Conservation (phyloP, 2,113 vertebrate genomes). For the Toxotes chatareus region DNA sequence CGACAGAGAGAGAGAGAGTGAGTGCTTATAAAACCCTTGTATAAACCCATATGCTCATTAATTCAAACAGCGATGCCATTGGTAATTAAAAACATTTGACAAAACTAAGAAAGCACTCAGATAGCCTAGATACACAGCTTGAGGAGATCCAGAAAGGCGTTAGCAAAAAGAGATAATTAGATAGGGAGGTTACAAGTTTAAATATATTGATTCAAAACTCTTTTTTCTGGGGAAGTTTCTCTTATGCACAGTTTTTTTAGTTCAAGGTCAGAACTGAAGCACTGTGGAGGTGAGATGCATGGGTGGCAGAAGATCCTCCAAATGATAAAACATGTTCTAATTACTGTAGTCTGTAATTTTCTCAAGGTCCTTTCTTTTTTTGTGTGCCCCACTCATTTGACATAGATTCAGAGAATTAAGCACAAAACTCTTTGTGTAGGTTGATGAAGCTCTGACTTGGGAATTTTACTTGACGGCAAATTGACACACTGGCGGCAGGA, state of each 20-base stretch:
- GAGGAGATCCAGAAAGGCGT: conserved; percentile 18
- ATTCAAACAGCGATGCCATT: not conserved
- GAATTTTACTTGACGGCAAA: conserved; percentile 11
- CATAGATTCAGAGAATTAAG: conserved; percentile 75
- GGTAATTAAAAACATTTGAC: not conserved
- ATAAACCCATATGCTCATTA: not conserved
- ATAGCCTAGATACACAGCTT: not conserved
- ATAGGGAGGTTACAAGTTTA: conserved; percentile 51
- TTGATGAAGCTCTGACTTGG: conserved; percentile 22
- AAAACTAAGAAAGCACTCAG: not conserved
- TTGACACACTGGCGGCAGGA: not conserved
- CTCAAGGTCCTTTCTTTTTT: conserved; percentile 68
- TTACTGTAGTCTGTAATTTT: conserved; percentile 79
- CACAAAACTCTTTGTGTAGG: conserved; percentile 41
- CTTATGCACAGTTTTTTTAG: conserved; percentile 64
- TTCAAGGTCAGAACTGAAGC: conserved; percentile 78
- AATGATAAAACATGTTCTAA: conserved; percentile 80
- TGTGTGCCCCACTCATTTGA: conserved; percentile 73
- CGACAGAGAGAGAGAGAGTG: not conserved
- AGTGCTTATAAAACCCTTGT: not conserved
- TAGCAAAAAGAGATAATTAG: conserved; percentile 39
- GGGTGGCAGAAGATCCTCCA: conserved; percentile 57
- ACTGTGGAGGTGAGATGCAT: conserved; percentile 60
- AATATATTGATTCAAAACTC: conserved; percentile 54
- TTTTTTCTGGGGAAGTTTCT: conserved; percentile 47